Evolutionary conservation across 2,797 vertebrate species (phyloP).

Genomic region (Pangasius mekongensis): DNA sequence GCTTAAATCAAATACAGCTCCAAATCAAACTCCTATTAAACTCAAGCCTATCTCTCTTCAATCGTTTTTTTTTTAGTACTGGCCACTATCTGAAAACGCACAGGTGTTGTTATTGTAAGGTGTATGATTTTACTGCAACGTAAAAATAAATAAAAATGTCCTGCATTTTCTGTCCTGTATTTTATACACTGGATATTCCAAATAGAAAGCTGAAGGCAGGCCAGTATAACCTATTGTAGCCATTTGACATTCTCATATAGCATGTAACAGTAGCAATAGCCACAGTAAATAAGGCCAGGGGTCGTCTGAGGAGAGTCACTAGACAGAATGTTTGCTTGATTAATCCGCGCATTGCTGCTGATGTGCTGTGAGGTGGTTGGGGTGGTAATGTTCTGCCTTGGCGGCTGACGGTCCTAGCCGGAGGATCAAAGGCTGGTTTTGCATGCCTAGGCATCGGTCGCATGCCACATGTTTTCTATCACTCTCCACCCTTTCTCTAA

Average conservation of each 20-base stretch:
- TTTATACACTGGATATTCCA: slow-evolving; percentile 1
- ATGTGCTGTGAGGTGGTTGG: slow-evolving; percentile 35
- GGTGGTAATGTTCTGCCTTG: slow-evolving; percentile 32
- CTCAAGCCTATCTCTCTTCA: neutral
- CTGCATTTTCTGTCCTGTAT: neutral
- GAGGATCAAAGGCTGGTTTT: slow-evolving; percentile 63
- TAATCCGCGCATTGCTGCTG: slow-evolving; percentile 26
- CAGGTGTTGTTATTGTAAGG: neutral
- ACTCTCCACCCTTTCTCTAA: slow-evolving; percentile 68
- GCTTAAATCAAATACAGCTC: neutral
- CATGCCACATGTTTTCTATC: slow-evolving; percentile 69
- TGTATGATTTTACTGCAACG: neutral
- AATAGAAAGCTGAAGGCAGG: neutral
- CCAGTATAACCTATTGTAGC: neutral
- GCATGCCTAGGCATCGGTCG: slow-evolving; percentile 50
- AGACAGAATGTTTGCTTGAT: slow-evolving; percentile 36
- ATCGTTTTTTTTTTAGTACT: neutral
- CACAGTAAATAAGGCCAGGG: slow-evolving; percentile 28
- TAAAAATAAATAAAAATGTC: neutral
- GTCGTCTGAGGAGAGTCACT: slow-evolving; percentile 20
- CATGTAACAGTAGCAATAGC: slow-evolving; percentile 23
- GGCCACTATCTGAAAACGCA: neutral
- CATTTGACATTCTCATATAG: slow-evolving; percentile 37
- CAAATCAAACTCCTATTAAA: slow-evolving; percentile 1
- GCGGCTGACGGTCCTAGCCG: slow-evolving; percentile 61